Percentiles rank a stretch among this genome's conserved stretches.
phyloP scores from a whole-genome alignment of 2,888 invertebrate species.

The Cephus nigrinus region DNA sequence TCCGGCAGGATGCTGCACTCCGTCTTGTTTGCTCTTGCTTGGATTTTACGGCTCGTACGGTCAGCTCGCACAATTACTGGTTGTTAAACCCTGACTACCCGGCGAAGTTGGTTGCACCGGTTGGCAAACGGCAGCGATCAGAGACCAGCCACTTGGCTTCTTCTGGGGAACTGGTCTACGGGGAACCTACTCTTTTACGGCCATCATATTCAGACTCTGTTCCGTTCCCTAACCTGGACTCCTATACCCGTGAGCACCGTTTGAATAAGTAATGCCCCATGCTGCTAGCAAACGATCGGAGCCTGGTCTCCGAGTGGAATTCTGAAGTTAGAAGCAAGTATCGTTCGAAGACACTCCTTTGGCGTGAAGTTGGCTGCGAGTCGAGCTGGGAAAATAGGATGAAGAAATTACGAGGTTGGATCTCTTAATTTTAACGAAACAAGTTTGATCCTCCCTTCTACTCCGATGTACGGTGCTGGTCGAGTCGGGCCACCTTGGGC shows the following conservation, averaged over 20 bases:
- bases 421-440: constrained; percentile 63
- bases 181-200: neutral
- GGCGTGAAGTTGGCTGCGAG: neutral
- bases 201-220: neutral
- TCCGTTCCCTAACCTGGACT: neutral
- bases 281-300: neutral
- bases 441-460: constrained; percentile 40
- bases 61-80: constrained; percentile 57
- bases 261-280: neutral
- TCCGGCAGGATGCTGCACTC: constrained; percentile 25
- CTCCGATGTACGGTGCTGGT: constrained; percentile 6
- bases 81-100: constrained; percentile 52
- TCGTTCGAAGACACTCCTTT: neutral
- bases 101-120: constrained; percentile 34
- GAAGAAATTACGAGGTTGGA: constrained; percentile 61
- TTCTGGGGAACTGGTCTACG: neutral
- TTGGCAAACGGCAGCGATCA: neutral
- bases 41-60: constrained; percentile 58
- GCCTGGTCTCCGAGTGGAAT: neutral
- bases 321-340: neutral
- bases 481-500: constrained; percentile 13
- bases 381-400: constrained; percentile 39
- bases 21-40: constrained; percentile 56
- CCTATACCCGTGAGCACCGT: neutral
- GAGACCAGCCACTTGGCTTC: neutral